Evolutionary conservation across 2,113 vertebrate genomes (phyloP), one percentile per base, ranked within the genome.

Genomic region (Uria lomvia): DNA sequence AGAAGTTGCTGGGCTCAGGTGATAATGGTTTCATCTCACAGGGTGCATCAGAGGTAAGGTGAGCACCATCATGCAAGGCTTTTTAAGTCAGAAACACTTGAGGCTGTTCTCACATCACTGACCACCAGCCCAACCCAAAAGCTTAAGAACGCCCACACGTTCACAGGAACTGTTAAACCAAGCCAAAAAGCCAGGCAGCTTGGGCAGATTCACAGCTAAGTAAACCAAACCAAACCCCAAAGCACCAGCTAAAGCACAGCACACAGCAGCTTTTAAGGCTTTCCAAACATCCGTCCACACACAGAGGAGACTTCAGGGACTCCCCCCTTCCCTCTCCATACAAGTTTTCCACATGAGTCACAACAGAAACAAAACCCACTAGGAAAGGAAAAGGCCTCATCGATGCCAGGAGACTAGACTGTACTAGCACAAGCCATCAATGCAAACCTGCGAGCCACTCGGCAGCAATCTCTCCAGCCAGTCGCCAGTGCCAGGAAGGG

Each of bases 291-390:
- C 32, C 21, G 1, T 12, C 43, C 5, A 2, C 3, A 30, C 32
- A 59, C 53, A 88, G 52, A 87, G 67, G 55, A 66, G 67, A 49
- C 45, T 79, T 90, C 58, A 90, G 43, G 53, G 78, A 75, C 43
- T 32, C n/a, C n/a, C 62, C 50, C 23, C 15, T 93, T 86, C 59
- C 71, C 65, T 23, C 11, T 72, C 58, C 71, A 73, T 5, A 65
- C 49, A 70, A 72, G 67, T 76, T 95, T 95, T 88, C 45, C 75
- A 85, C n/a, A 30, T 77, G 77, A 92, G 78, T 90, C 92, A 92
- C 15, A 67, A 80, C 0, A 3, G 56, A 94, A 92, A 79, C 16
- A 91, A 84, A 94, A 58, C 50, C 40, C 77, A 49, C 60, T 21
- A 71, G 65, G 52, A 53, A 87, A 78, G 65, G 4, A 78, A 90